These are phyloP conservation scores for Thalpophila matura DNA, from an alignment of 2,888 invertebrate genomes.

Conservation along the genomic window DNA sequence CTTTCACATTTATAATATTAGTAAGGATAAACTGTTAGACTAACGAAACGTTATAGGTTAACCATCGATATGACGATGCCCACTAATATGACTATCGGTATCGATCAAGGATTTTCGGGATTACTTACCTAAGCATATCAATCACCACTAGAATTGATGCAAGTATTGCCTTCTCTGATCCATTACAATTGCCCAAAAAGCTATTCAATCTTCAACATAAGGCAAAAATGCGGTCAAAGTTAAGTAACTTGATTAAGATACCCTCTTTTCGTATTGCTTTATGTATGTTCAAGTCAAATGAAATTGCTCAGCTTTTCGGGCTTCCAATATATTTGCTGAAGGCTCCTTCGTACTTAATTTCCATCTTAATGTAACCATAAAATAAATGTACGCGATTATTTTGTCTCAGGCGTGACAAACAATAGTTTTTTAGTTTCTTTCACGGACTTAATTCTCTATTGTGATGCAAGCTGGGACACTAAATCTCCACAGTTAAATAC, in stretches of 20 bases:
- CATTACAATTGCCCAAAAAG: constrained; percentile 21
- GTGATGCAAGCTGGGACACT: constrained; percentile 76
- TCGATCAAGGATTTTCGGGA: not conserved
- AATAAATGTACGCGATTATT: constrained; percentile 52
- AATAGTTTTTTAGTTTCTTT: constrained; percentile 80
- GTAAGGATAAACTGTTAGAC: not conserved
- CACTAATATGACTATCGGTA: too few species aligned
- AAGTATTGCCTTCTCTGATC: not conserved
- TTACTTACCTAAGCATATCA: not conserved
- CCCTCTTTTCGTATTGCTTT: constrained; percentile 45
- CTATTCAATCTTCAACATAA: constrained; percentile 20
- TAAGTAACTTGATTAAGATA: constrained; percentile 43
- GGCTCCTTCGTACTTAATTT: constrained; percentile 1
- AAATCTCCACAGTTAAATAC: constrained; percentile 84
- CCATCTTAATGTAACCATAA: constrained; percentile 26
- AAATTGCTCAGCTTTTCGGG: constrained; percentile 20
- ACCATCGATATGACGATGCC: not conserved
- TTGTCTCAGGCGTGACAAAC: constrained; percentile 58
- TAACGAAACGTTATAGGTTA: not conserved
- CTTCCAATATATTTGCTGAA: constrained; percentile 24
- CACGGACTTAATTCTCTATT: constrained; percentile 79
- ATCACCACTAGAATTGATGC: constrained; percentile 14
- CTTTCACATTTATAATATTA: not conserved
- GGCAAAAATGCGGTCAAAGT: constrained; percentile 36
- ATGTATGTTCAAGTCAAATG: constrained; percentile 39